Conservation (phyloP, 1,140 invertebrate species). For the Eupeodes corollae region DNA sequence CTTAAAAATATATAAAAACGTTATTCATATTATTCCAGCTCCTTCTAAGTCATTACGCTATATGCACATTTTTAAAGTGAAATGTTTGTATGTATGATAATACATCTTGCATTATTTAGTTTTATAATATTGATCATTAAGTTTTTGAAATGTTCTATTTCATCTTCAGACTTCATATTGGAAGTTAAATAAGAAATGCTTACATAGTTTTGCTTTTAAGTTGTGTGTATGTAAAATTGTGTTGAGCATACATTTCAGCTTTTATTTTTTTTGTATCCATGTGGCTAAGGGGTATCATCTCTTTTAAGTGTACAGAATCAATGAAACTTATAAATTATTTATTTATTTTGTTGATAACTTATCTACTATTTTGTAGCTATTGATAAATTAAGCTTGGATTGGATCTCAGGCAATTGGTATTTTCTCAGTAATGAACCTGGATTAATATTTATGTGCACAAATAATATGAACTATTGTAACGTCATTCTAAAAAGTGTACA, state of each 20-base stretch:
- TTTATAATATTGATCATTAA: too few species aligned
- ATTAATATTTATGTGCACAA: slow-evolving; percentile 59
- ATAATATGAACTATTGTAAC: slow-evolving; percentile 49
- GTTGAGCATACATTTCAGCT: neutral
- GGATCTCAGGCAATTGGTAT: slow-evolving; percentile 78
- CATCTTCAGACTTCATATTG: too few species aligned
- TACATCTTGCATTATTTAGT: too few species aligned
- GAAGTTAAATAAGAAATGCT: too few species aligned
- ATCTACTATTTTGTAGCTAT: slow-evolving; percentile 42
- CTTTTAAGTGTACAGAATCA: neutral
- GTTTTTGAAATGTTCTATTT: too few species aligned
- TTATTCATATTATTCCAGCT: too few species aligned
- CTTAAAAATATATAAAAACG: too few species aligned
- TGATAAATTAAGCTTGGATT: slow-evolving; percentile 67
- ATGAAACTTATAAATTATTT: slow-evolving; percentile 4
- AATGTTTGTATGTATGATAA: too few species aligned
- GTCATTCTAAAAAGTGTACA: slow-evolving; percentile 55
- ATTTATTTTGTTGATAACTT: neutral
- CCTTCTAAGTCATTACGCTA: too few species aligned
- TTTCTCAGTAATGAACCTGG: slow-evolving; percentile 64
- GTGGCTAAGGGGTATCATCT: neutral
- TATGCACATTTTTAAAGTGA: too few species aligned
- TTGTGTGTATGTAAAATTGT: neutral
- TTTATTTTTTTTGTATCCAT: neutral
- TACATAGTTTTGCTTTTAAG: too few species aligned